Evolutionary conservation across 2,888 invertebrate species (phyloP).

Genomic region (Stenotaenia linearis): DNA sequence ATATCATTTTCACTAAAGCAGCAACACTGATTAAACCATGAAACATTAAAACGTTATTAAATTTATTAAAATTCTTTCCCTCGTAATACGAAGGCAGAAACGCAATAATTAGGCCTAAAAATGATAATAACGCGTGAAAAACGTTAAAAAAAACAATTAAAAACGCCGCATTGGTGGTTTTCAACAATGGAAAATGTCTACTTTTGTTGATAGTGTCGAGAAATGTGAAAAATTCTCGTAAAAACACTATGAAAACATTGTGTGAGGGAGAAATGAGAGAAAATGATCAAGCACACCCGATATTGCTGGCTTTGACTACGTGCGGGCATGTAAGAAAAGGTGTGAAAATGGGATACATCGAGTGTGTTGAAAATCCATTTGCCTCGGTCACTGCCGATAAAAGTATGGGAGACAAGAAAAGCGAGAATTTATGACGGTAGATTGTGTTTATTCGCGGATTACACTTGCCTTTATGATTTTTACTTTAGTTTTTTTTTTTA

Average conservation of each 20-base stretch:
- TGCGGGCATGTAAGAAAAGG: not conserved
- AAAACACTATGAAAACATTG: not conserved
- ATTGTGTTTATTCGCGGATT: not conserved
- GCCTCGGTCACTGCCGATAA: not conserved
- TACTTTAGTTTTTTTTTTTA: too few relatives aligned
- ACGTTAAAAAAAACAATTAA: too few relatives aligned
- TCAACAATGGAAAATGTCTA: not conserved
- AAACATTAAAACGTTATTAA: too few relatives aligned
- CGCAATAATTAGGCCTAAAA: too few relatives aligned
- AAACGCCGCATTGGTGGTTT: too few relatives aligned
- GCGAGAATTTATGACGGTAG: not conserved
- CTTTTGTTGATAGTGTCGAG: too few relatives aligned
- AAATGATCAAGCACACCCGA: not conserved
- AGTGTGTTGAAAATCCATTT: slow-evolving; percentile 2
- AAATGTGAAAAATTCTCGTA: not conserved
- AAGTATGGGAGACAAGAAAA: not conserved
- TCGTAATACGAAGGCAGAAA: too few relatives aligned
- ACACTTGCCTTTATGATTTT: not conserved
- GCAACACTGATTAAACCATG: too few relatives aligned
- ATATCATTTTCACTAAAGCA: too few relatives aligned
- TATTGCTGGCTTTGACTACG: not conserved
- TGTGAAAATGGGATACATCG: not conserved
- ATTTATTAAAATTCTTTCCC: too few relatives aligned
- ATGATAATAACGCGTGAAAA: too few relatives aligned
- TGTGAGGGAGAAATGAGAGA: not conserved